Conservation (phyloP, 2,113 vertebrate species). For the Triplophysa siluroides region DNA sequence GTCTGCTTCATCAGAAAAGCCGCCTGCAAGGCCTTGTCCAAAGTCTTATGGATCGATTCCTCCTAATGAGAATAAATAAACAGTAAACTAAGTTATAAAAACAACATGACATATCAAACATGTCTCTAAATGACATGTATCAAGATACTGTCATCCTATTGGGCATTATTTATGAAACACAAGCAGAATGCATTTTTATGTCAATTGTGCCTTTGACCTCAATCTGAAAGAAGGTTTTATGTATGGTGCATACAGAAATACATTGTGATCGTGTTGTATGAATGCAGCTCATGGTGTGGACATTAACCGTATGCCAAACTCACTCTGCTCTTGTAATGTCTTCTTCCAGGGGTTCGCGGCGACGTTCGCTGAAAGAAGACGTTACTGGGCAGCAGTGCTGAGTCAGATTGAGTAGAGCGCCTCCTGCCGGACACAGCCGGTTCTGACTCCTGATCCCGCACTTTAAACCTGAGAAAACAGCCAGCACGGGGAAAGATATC, state of each 20-base stretch:
- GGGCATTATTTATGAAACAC: too few relatives aligned
- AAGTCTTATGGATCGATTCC: conserved; percentile 76
- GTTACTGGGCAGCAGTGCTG: conserved; percentile 71
- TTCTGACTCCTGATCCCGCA: conserved; percentile 54
- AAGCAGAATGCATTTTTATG: too few relatives aligned
- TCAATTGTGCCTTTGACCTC: too few relatives aligned
- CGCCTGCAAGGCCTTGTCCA: conserved; percentile 85
- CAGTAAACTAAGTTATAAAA: not conserved
- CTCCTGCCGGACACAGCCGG: conserved; percentile 48
- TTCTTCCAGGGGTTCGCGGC: conserved; percentile 49
- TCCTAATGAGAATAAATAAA: conserved; percentile 56
- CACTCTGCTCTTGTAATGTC: conserved; percentile 62
- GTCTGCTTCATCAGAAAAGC: conserved; percentile 83
- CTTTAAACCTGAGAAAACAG: conserved; percentile 65
- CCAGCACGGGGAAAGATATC: not conserved
- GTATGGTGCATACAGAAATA: too few relatives aligned
- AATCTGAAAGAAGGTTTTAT: too few relatives aligned
- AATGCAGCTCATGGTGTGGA: not conserved
- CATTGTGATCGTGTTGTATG: too few relatives aligned
- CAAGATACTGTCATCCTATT: too few relatives aligned
- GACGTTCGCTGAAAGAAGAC: conserved; percentile 63
- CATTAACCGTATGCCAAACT: conserved; percentile 12
- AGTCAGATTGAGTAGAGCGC: conserved; percentile 71
- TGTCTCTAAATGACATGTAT: too few relatives aligned
- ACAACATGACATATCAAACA: too few relatives aligned